A percentile compares a stretch with the other conserved stretches of the same genome.
phyloP scores from a whole-genome alignment of 1,140 invertebrate species.

The Thrips palmi region DNA sequence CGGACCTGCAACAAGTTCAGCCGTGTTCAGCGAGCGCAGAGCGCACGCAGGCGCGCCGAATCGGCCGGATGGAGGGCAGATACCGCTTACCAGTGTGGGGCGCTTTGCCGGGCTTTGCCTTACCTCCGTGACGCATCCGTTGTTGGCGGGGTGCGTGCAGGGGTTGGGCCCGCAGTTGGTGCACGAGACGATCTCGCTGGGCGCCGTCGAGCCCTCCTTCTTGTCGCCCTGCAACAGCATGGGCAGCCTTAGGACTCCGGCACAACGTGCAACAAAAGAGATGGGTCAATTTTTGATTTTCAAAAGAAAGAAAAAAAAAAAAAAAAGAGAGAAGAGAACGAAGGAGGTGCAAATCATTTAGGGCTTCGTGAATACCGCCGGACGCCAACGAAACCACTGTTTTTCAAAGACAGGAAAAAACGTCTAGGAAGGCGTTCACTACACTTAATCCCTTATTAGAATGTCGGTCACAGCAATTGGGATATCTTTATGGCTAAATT shows the following conservation, averaged over 20 bases:
- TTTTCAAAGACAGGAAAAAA: no score
- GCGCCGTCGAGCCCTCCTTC: constrained; percentile 45
- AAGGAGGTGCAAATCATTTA: constrained; percentile 10
- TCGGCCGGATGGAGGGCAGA: no score
- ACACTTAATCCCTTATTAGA: no score
- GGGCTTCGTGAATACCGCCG: constrained; percentile 8
- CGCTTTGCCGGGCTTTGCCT: no score
- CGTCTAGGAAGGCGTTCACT: no score
- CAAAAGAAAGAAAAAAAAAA: constrained; percentile 4
- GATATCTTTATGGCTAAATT: no score
- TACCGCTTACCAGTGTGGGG: no score
- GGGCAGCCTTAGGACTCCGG: no score
- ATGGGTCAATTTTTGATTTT: constrained; percentile 5
- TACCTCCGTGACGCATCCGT: constrained; percentile 69
- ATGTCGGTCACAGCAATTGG: no score
- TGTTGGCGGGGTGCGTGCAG: constrained; percentile 68
- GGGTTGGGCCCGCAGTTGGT: constrained; percentile 58
- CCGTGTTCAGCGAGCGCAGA: not conserved
- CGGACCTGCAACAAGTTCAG: constrained; percentile 63
- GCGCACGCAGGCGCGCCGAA: not conserved
- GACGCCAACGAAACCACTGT: no score
- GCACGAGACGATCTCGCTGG: constrained; percentile 62
- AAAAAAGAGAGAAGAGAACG: constrained; percentile 9
- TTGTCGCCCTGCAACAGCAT: constrained; percentile 65
- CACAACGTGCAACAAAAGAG: no score